Evolutionary conservation across 2,888 invertebrate species (phyloP), one percentile per base, ranked within the genome.

Genomic region (Hedychridium roseum): DNA sequence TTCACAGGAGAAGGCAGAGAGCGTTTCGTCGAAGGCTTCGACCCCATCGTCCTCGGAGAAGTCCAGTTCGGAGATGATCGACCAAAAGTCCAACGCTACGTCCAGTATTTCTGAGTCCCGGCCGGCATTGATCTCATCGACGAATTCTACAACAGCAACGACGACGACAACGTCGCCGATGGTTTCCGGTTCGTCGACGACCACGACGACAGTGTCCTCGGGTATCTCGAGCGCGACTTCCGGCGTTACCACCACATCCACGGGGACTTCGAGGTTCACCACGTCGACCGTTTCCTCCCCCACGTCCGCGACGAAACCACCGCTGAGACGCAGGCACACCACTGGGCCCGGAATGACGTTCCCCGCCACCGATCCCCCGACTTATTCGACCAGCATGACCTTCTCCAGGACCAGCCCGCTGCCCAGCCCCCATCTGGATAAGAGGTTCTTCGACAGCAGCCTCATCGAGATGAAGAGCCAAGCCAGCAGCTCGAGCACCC

Each of bases 391-490:
- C 57, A 77, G 78, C 47, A 76, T 77, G 77, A 69, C 75, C 26
- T 77, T 79, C 47, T 75, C 76, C 20, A 70, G 76, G 42, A 76
- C 78, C 35, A 81, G 83, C 30, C 82, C 83, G 2, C 67, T 83
- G 50, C 80, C 80, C 17, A 83, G 84, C 68, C 88, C 87, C 2
- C 92, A 92, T 78, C 83, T 88, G 55, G 91, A 91, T 79, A 88
- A 88, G 71, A 83, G 88, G 57, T 92, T 90, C 82, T 92, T 92
- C 73, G 92, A 92, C 79, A 88, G 88, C 62, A 90, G 90, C 56
- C 81, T 92, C 60, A 87, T 92, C 65, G 91, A 90, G 79, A 90
- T 92, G 79, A 89, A 90, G 73, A 88, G 87, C 61, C 85, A 84
- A 44, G 87, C 87, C n/a, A 86, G 86, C 54, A 87, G 84, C 60